A percentile compares a stretch with the other conserved stretches of the same genome.
Conservation (phyloP, 2,113 vertebrate genomes). For the Dipodomys spectabilis region DNA sequence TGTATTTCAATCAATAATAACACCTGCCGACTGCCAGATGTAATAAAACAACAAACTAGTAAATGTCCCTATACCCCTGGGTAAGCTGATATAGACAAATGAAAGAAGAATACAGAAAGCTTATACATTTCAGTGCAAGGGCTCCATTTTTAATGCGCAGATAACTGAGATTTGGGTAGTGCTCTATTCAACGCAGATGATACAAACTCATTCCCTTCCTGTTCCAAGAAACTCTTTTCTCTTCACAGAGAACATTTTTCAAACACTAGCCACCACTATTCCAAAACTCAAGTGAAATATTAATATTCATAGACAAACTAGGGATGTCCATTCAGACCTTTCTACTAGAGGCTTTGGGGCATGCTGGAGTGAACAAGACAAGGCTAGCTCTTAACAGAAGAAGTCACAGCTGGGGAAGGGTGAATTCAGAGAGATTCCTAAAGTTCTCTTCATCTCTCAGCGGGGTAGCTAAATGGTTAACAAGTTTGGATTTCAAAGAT, state of each 20-base stretch:
- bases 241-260: not conserved
- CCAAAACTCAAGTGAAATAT: slow-evolving; percentile 10
- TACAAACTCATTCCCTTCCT: not conserved
- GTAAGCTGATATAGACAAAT: slow-evolving; percentile 56
- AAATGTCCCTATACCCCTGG: slow-evolving; percentile 47
- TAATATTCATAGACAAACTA: not conserved
- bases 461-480: not conserved
- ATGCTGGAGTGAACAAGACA: not conserved
- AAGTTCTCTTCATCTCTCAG: not conserved
- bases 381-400: not conserved
- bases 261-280: not conserved
- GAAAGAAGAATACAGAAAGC: slow-evolving; percentile 27
- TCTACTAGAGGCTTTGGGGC: not conserved
- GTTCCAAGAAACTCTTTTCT: slow-evolving; percentile 45
- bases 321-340: not conserved
- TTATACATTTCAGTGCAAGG: not conserved
- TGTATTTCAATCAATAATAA: slow-evolving; percentile 69
- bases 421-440: not conserved
- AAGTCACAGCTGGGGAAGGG: not conserved
- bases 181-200: not conserved
- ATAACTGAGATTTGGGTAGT: not conserved
- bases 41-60: slow-evolving; percentile 41
- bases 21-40: slow-evolving; percentile 59
- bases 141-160: slow-evolving; percentile 48
- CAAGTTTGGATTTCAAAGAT: not conserved